A percentile compares a stretch with the other conserved stretches of the same genome.
Evolutionary conservation across 2,888 invertebrate species (phyloP).

Genomic region (Odiellus spinosus): DNA sequence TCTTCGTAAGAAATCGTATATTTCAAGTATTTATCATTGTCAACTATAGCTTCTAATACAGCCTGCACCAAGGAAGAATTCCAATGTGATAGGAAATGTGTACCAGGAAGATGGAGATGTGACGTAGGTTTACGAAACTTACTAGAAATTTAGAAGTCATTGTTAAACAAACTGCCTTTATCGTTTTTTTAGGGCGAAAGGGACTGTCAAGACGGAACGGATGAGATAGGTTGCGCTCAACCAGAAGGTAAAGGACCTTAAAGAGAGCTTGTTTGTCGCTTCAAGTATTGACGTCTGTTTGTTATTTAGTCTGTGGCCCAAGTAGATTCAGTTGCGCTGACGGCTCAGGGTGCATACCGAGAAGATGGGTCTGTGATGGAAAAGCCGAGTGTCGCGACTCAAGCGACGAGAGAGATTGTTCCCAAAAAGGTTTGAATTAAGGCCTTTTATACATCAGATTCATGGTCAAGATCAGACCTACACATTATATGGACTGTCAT

Average conservation of each 20-base stretch:
- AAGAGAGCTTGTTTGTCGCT: neutral
- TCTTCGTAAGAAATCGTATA: too few species aligned
- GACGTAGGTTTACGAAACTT: slow-evolving; percentile 36
- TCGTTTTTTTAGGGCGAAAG: slow-evolving; percentile 27
- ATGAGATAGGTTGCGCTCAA: slow-evolving; percentile 39
- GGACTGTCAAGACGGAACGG: slow-evolving; percentile 46
- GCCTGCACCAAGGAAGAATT: slow-evolving; percentile 35
- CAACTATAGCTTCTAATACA: slow-evolving; percentile 2
- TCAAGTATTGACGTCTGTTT: neutral
- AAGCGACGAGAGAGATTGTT: slow-evolving; percentile 14
- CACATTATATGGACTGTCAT: too few species aligned
- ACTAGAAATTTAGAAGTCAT: too few species aligned
- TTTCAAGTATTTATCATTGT: neutral
- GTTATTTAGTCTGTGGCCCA: slow-evolving; percentile 16
- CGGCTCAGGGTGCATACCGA: slow-evolving; percentile 19
- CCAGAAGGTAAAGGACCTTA: neutral
- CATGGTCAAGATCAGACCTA: neutral
- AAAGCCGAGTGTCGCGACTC: slow-evolving; percentile 17
- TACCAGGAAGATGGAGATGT: slow-evolving; percentile 35
- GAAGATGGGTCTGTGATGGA: slow-evolving; percentile 17
- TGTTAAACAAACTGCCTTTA: too few species aligned
- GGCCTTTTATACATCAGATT: neutral
- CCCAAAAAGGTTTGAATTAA: slow-evolving; percentile 11
- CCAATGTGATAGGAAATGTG: slow-evolving; percentile 30
- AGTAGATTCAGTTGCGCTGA: slow-evolving; percentile 21